Percentiles rank a stretch among this genome's conserved stretches.
Evolutionary conservation across 2,797 vertebrate genomes (phyloP).

Genomic region (Smutsia gigantea): DNA sequence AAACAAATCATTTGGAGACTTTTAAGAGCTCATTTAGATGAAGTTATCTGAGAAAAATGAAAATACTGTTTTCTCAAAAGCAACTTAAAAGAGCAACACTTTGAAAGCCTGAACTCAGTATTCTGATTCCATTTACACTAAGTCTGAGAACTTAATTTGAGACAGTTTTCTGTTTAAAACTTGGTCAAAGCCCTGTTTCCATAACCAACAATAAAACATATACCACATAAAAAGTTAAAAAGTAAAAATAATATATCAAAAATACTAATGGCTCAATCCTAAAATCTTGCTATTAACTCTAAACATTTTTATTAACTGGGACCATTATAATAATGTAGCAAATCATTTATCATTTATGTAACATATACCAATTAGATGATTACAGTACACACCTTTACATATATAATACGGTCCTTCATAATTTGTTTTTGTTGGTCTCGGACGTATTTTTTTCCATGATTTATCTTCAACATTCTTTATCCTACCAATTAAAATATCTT

Average conservation of each 20-base stretch:
- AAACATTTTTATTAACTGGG: background rate
- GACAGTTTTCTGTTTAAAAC: background rate
- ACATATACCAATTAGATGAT: background rate
- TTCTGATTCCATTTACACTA: background rate
- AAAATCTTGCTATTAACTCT: background rate
- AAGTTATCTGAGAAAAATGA: background rate
- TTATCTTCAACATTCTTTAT: slow-evolving; percentile 92
- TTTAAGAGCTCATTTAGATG: background rate
- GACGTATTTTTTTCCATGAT: slow-evolving; percentile 96
- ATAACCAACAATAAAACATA: background rate
- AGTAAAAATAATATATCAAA: slow-evolving; percentile 30
- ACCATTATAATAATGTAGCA: background rate
- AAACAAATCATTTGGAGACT: background rate
- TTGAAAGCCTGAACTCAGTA: background rate
- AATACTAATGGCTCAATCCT: background rate
- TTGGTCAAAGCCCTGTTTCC: background rate
- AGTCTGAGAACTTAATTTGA: background rate
- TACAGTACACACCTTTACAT: slow-evolving; percentile 93
- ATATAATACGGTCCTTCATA: slow-evolving; percentile 99
- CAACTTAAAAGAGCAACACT: background rate
- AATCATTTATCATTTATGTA: background rate
- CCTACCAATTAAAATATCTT: slow-evolving; percentile 95
- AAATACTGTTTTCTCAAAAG: background rate
- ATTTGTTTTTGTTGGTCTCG: slow-evolving; percentile 96
- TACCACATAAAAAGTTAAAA: background rate